Evolutionary conservation across 2,113 vertebrate genomes (phyloP).

Genomic region (Urocolius indicus): DNA sequence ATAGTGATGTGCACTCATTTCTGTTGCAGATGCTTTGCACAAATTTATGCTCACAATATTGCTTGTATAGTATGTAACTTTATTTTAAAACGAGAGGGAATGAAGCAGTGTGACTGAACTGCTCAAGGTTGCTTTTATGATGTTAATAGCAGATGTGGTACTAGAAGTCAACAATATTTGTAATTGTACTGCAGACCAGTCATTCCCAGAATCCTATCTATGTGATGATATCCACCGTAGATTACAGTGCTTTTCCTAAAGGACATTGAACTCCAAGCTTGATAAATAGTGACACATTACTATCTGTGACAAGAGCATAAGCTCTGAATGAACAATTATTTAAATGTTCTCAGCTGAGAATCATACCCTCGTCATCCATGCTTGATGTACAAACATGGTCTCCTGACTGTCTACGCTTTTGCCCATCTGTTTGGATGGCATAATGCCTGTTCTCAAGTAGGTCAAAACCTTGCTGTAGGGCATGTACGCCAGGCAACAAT

Average conservation of each 20-base stretch:
- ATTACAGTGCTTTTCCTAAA: slow-evolving; percentile 37
- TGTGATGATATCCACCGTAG: neutral
- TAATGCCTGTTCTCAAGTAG: slow-evolving; percentile 80
- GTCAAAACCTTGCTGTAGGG: slow-evolving; percentile 74
- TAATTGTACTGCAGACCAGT: neutral
- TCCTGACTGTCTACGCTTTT: slow-evolving; percentile 78
- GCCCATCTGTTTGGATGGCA: slow-evolving; percentile 84
- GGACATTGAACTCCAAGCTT: neutral
- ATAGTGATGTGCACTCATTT: neutral
- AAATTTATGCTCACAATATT: neutral
- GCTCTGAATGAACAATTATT: slow-evolving; percentile 78
- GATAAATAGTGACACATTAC: slow-evolving; percentile 60
- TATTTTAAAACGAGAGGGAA: neutral
- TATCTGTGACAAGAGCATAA: slow-evolving; percentile 74
- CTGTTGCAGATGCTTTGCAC: neutral
- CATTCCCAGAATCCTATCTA: neutral
- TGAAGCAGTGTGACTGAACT: neutral
- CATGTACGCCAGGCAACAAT: slow-evolving; percentile 68
- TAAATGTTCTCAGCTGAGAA: slow-evolving; percentile 77
- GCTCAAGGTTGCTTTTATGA: neutral
- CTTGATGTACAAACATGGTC: slow-evolving; percentile 79
- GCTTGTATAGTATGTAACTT: neutral
- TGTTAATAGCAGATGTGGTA: neutral
- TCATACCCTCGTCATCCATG: slow-evolving; percentile 77
- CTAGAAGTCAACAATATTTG: neutral